phyloP scores from a whole-genome alignment of 2,113 vertebrate species.

The Empidonax traillii region DNA sequence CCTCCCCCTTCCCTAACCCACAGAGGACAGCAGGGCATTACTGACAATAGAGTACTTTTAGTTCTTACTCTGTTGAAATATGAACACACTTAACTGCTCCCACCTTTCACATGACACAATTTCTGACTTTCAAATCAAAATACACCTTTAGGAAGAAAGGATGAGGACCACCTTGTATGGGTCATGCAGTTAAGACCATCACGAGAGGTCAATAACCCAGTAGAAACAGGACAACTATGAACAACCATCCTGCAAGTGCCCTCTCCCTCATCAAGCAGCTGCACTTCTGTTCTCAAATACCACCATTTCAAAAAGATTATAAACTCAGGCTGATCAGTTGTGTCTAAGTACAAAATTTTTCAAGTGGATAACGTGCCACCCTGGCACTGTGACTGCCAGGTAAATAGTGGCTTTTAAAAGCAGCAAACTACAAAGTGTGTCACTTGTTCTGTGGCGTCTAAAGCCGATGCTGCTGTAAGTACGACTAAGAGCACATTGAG shows the following conservation, averaged over 20 bases:
- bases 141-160: background rate
- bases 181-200: background rate
- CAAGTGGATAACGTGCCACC: background rate
- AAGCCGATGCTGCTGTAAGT: background rate
- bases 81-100: background rate
- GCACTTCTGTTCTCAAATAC: background rate
- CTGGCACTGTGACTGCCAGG: accelerated
- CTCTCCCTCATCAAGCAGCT: background rate
- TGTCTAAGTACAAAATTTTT: background rate
- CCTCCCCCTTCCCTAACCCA: background rate
- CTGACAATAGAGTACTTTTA: background rate
- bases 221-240: background rate
- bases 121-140: background rate
- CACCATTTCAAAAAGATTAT: background rate
- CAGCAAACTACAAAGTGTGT: background rate
- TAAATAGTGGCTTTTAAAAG: background rate
- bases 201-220: background rate
- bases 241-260: background rate
- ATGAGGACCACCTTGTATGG: background rate
- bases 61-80: background rate
- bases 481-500: background rate
- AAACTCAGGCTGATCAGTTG: background rate
- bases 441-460: background rate
- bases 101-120: background rate
- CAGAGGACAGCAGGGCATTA: background rate